Conservation (phyloP, 2,888 invertebrate genomes). For the Caenorhabditis wallacei region DNA sequence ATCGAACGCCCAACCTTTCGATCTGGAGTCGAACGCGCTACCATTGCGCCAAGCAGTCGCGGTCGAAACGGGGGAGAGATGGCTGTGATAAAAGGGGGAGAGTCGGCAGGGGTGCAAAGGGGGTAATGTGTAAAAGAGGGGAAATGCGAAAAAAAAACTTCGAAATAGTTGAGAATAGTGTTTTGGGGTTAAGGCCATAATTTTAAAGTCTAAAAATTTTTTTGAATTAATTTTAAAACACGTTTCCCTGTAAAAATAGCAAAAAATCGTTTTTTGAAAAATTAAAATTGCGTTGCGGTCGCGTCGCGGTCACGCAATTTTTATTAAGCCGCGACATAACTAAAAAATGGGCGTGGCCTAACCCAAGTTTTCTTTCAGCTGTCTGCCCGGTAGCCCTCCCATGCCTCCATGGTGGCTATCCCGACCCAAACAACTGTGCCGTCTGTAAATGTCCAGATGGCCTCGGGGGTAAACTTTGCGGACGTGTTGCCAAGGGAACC, state of each 20-base stretch:
- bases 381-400: constrained; percentile 64
- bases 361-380: constrained; percentile 63
- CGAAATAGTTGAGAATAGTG: not conserved
- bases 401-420: constrained; percentile 79
- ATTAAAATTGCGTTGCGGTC: too few species aligned
- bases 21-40: constrained; percentile 78
- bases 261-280: too few species aligned
- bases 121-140: not conserved
- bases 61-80: not conserved
- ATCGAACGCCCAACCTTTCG: constrained; percentile 78
- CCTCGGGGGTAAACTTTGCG: constrained; percentile 69
- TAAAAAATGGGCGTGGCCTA: too few species aligned
- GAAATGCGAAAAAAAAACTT: not conserved
- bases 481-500: constrained; percentile 55
- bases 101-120: not conserved
- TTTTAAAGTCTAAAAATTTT: too few species aligned
- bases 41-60: constrained; percentile 76
- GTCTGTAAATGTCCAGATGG: constrained; percentile 79
- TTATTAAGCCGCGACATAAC: too few species aligned
- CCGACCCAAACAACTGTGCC: constrained; percentile 79
- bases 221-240: too few species aligned
- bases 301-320: too few species aligned
- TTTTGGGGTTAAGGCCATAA: too few species aligned
- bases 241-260: too few species aligned
- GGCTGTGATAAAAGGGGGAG: not conserved